Percentiles rank a stretch among this genome's conserved stretches.
Conservation (phyloP, 2,797 vertebrate genomes). For the Thunnus albacares region DNA sequence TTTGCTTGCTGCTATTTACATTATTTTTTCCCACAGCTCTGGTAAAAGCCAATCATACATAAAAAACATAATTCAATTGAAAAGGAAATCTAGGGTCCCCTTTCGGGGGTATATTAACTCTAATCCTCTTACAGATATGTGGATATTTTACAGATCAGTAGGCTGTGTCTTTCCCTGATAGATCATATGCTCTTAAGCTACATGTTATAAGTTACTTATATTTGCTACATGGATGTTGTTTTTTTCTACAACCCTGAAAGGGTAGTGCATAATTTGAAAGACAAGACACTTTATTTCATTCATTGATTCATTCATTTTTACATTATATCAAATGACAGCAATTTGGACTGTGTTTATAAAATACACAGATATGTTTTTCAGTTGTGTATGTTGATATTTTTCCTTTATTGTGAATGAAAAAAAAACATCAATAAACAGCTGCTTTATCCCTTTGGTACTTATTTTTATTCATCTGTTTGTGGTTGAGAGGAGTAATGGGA, state of each 20-base stretch:
- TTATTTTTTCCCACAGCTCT: background rate
- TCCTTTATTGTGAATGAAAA: slow-evolving; percentile 4
- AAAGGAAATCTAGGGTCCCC: background rate
- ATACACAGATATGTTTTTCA: background rate
- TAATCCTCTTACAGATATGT: background rate
- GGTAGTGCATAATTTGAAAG: background rate
- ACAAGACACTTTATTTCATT: background rate
- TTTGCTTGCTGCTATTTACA: background rate
- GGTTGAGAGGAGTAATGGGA: background rate
- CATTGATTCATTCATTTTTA: background rate
- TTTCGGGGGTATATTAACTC: background rate
- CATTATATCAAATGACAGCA: background rate
- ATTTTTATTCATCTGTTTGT: background rate
- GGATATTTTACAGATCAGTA: background rate
- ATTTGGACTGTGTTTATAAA: background rate
- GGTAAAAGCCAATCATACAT: background rate
- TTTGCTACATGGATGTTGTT: no score
- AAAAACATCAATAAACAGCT: background rate
- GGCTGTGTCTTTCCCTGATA: background rate
- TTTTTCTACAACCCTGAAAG: no score
- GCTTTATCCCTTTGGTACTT: background rate
- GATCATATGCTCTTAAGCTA: background rate
- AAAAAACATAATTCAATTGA: background rate
- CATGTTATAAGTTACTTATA: no score
- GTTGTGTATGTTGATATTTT: background rate